These are phyloP conservation scores for Cottoperca gobio DNA, from an alignment of 2,797 vertebrate species.

Conservation along the genomic window DNA sequence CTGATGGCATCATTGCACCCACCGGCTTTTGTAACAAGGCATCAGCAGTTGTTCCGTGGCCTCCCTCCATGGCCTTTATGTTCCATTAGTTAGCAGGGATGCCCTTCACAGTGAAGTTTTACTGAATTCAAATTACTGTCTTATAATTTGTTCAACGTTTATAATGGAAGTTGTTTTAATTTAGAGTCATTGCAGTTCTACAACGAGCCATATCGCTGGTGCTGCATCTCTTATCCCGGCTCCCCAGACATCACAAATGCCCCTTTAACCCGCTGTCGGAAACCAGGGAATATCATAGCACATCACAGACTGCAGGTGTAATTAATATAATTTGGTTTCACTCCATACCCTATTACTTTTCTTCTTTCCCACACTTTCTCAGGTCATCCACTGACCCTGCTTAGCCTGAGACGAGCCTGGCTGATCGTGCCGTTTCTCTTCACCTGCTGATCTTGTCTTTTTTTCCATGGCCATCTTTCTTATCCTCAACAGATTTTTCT, in stretches of 20 bases:
- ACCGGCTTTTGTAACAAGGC: constrained; percentile 23
- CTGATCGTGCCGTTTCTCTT: constrained; percentile 21
- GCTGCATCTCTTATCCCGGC: not conserved
- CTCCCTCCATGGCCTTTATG: constrained; percentile 22
- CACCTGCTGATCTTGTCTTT: constrained; percentile 29
- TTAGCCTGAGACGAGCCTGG: constrained; percentile 18
- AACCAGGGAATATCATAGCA: not conserved
- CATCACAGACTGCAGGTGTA: constrained; percentile 2
- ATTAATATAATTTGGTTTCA: constrained; percentile 3
- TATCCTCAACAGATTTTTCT: constrained; percentile 35
- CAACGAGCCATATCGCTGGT: constrained; percentile 1
- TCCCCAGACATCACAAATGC: not conserved
- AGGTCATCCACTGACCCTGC: constrained; percentile 6
- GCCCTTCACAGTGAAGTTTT: not conserved
- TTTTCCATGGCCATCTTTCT: constrained; percentile 13
- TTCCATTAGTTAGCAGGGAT: constrained; percentile 6
- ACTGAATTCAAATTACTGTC: not conserved
- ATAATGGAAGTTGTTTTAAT: not conserved
- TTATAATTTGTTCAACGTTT: not conserved
- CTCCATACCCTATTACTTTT: not conserved
- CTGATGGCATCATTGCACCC: constrained; percentile 21
- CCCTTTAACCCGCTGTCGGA: not conserved
- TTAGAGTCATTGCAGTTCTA: not conserved
- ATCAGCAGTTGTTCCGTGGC: constrained; percentile 28
- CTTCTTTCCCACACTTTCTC: not conserved